Conservation (phyloP, 2,797 vertebrate species). For the Etheostoma perlongum region DNA sequence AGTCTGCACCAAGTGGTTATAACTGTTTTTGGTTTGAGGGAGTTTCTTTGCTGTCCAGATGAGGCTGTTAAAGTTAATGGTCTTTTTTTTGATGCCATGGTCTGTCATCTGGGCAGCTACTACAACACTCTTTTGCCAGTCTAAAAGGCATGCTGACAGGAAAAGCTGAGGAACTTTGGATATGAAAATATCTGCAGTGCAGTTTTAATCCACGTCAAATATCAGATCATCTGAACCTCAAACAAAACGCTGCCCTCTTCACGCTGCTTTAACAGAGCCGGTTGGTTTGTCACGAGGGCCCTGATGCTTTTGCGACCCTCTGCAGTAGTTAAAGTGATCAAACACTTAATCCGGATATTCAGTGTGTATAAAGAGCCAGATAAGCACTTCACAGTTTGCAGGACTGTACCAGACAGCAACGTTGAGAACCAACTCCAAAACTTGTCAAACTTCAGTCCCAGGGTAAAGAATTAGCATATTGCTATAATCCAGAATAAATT, state of each 20-base stretch:
- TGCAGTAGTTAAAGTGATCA: conserved; percentile 44
- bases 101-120: conserved; percentile 37
- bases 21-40: conserved; percentile 60
- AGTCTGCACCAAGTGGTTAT: conserved; percentile 62
- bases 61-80: conserved; percentile 38
- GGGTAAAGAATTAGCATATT: conserved; percentile 32
- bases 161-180: conserved; percentile 38
- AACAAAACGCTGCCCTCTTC: conserved; percentile 30
- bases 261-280: conserved; percentile 28
- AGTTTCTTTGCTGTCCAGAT: conserved; percentile 54
- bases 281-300: neutral
- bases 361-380: conserved; percentile 53
- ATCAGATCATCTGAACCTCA: conserved; percentile 32
- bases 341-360: conserved; percentile 60
- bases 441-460: conserved; percentile 31
- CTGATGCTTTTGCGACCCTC: conserved; percentile 12
- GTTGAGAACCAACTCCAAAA: conserved; percentile 19
- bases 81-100: conserved; percentile 43
- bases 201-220: conserved; percentile 47
- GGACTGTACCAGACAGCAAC: conserved; percentile 39
- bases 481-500: conserved; percentile 37
- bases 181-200: conserved; percentile 39
- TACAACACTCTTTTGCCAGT: conserved; percentile 55
- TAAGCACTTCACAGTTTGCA: conserved; percentile 57
- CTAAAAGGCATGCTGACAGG: conserved; percentile 54